Percentiles rank a stretch among this genome's conserved stretches.
phyloP scores from a whole-genome alignment of 2,888 invertebrate species.

The Patella ulyssiponensis region DNA sequence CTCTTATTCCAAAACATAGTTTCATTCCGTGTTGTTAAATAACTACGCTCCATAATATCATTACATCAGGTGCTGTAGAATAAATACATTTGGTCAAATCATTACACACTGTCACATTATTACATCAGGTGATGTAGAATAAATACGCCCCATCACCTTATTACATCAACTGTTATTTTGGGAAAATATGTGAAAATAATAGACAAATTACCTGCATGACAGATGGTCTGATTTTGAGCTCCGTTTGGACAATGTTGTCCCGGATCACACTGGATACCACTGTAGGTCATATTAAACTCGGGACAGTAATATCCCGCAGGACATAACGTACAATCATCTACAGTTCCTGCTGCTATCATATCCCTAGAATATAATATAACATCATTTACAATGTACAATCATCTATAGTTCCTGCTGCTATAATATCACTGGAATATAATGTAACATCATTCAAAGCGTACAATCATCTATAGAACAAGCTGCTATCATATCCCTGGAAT shows the following conservation, averaged over 20 bases:
- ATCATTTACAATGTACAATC: conserved; percentile 57
- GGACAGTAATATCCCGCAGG: conserved; percentile 67
- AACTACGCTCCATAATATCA: too few species aligned
- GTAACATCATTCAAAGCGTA: conserved; percentile 14
- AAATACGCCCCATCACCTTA: too few species aligned
- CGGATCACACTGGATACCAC: conserved; percentile 62
- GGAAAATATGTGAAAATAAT: too few species aligned
- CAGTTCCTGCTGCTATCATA: conserved; percentile 48
- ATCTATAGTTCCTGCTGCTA: conserved; percentile 49
- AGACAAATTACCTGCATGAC: conserved; percentile 56
- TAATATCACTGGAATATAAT: conserved; percentile 46
- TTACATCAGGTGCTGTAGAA: too few species aligned
- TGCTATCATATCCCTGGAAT: conserved; percentile 3
- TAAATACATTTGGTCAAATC: too few species aligned
- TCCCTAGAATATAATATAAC: conserved; percentile 44
- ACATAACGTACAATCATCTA: conserved; percentile 62
- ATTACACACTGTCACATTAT: too few species aligned
- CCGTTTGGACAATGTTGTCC: conserved; percentile 67
- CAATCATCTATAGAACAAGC: conserved; percentile 62
- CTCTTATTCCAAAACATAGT: too few species aligned
- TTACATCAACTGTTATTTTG: too few species aligned
- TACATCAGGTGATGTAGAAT: too few species aligned
- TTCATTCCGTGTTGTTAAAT: too few species aligned
- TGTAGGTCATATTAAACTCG: conserved; percentile 60
- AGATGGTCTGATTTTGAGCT: conserved; percentile 59